Base-by-base conservation (phyloP, 2,888 invertebrate genomes). In the Drosophila merina region DNA sequence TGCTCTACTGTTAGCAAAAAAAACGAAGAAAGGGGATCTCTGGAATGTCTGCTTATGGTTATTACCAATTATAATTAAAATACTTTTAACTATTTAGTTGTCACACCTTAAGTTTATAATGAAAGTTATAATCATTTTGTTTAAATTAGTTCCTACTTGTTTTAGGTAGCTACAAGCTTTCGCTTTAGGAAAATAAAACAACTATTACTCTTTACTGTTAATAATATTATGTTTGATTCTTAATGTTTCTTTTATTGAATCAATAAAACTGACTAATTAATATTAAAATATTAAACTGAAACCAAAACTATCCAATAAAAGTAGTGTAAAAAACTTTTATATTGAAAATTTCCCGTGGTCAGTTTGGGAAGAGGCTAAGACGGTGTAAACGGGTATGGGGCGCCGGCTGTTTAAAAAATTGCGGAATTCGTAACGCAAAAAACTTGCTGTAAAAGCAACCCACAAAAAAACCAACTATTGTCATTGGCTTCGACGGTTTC, bases 381-480 rank as follows among this genome's bases (percentile, higher is more conserved):
- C 45, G 33, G 45, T 56, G 57, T 57, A 57, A 72, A 49, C 77
- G 69, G 59, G 47, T 44, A 51, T 48, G n/a, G 30, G 25, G 51
- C 56, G 42, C 44, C 36, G 33, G 49, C 45, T 48, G 48, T 57
- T 48, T 25, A 36, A 47, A 59, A 62, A 69, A 63, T 78, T 78
- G 76, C 72, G 81, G 86, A 84, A 86, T 80, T 74, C 68, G 54
- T 54, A 44, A 48, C 56, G 78, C 75, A 76, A 76, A 79, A 80
- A 74, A 68, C 76, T 77, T 56, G 74, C 50, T 58, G 64, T 60
- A 67, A 54, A 58, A 57, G 58, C 14, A 49, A 38, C 59, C 38
- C 33, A 59, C 44, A 28, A 57, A 44, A 44, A 57, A 52, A 57
- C 25, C 45, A 55, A 66, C 59, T 66, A 70, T 74, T 74, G 64